Evolutionary conservation across 2,113 vertebrate genomes (phyloP).

Genomic region (Scatophagus argus): DNA sequence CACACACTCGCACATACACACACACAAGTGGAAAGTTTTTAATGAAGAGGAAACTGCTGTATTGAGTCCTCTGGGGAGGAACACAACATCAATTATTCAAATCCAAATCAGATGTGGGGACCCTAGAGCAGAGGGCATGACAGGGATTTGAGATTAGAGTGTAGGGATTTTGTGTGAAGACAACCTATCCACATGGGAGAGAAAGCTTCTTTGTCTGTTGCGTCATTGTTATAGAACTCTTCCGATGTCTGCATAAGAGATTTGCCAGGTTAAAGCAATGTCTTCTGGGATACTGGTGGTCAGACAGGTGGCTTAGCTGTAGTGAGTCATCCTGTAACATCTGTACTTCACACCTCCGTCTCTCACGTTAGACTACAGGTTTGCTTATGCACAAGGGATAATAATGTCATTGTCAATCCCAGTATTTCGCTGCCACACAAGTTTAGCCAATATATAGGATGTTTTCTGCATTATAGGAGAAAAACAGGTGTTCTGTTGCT

Average conservation of each 20-base stretch:
- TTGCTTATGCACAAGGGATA: conserved; percentile 6
- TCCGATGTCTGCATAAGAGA: conserved; percentile 36
- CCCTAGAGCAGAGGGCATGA: conserved; percentile 59
- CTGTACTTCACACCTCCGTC: conserved; percentile 50
- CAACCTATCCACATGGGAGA: conserved; percentile 28
- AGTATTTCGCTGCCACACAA: conserved; percentile 5
- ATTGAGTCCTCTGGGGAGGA: conserved; percentile 48
- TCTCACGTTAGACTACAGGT: conserved; percentile 35
- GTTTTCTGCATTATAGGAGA: conserved; percentile 10
- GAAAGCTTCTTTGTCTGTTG: conserved; percentile 31
- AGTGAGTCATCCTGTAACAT: conserved; percentile 80
- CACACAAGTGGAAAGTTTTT: conserved; percentile 69
- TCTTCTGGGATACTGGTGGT: conserved; percentile 65
- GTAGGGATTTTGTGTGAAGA: conserved; percentile 43
- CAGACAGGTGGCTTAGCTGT: conserved; percentile 72
- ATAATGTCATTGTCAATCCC: conserved; percentile 6
- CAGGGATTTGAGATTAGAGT: conserved; percentile 53
- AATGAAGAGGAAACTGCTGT: conserved; percentile 62
- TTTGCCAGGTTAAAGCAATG: conserved; percentile 58
- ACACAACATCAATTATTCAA: conserved; percentile 63
- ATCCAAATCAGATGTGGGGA: conserved; percentile 60
- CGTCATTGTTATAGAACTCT: conserved; percentile 53
- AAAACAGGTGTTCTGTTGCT: conserved; percentile 44
- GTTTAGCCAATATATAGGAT: conserved; percentile 16
- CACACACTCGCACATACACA: conserved; percentile 8